Evolutionary conservation across 2,888 invertebrate genomes (phyloP).

Genomic region (Hoplodrina blanda): DNA sequence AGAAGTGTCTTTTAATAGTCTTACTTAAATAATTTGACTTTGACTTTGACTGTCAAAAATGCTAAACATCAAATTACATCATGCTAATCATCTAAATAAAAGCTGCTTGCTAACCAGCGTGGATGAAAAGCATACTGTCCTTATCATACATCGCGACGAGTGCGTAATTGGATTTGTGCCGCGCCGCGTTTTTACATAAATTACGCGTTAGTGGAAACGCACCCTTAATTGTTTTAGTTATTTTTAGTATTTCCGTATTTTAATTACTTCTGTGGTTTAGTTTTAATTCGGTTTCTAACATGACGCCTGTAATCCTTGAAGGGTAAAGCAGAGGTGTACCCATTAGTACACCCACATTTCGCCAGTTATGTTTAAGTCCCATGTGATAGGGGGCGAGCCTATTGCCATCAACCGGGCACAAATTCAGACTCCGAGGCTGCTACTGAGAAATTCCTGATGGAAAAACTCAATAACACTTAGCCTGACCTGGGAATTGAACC

Average conservation of each 20-base stretch:
- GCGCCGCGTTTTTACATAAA: constrained; percentile 52
- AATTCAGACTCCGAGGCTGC: no score
- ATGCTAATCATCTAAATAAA: constrained; percentile 45
- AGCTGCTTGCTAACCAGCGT: constrained; percentile 31
- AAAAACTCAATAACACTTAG: no score
- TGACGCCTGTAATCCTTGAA: no score
- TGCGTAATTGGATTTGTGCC: constrained; percentile 62
- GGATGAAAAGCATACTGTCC: constrained; percentile 36
- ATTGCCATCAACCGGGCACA: no score
- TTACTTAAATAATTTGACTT: no score
- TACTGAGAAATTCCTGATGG: no score
- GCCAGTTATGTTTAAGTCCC: no score
- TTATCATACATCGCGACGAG: constrained; percentile 46
- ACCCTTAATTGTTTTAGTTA: constrained; percentile 48
- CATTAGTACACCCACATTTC: no score
- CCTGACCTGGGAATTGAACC: no score
- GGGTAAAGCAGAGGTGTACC: no score
- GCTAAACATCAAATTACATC: constrained; percentile 4
- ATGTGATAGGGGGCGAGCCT: no score
- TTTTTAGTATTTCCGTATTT: not conserved
- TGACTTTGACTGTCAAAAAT: not conserved
- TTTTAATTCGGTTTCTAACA: constrained; percentile 3
- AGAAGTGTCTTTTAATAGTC: no score
- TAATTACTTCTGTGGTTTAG: constrained; percentile 18
- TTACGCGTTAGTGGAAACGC: constrained; percentile 57